A percentile compares a stretch with the other conserved stretches of the same genome.
phyloP scores from a whole-genome alignment of 2,888 invertebrate genomes.

The Habroteleia sp. region DNA sequence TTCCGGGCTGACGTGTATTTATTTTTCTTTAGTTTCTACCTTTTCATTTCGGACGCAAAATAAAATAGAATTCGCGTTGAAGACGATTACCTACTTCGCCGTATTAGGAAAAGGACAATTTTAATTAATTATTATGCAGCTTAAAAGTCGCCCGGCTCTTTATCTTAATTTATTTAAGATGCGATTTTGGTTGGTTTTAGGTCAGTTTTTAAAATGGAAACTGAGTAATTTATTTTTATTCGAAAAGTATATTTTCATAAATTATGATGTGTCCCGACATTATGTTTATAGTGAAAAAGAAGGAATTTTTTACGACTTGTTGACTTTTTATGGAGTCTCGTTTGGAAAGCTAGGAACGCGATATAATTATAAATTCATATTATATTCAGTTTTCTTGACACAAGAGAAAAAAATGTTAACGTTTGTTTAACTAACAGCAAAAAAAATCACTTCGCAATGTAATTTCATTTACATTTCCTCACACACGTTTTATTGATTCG shows the following conservation, averaged over 20 bases:
- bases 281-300: constrained; percentile 1
- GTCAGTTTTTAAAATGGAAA: too few species aligned
- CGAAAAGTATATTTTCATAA: background rate
- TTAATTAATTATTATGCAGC: too few species aligned
- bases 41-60: too few species aligned
- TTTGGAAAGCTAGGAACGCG: constrained; percentile 3
- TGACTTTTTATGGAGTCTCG: constrained; percentile 3
- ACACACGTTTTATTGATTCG: constrained; percentile 39
- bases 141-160: too few species aligned
- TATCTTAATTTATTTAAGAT: too few species aligned
- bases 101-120: too few species aligned
- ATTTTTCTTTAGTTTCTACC: too few species aligned
- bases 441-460: constrained; percentile 20
- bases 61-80: too few species aligned
- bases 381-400: background rate
- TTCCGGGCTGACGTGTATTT: background rate
- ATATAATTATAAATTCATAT: constrained; percentile 9
- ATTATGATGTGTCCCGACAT: background rate
- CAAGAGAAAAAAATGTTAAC: constrained; percentile 3
- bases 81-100: too few species aligned
- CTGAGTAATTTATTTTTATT: too few species aligned
- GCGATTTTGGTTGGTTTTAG: too few species aligned
- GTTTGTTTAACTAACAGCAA: constrained; percentile 3
- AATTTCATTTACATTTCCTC: constrained; percentile 29
- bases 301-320: constrained; percentile 6